Evolutionary conservation across 2,113 vertebrate species (phyloP).

Genomic region (Anthoscopus minutus): DNA sequence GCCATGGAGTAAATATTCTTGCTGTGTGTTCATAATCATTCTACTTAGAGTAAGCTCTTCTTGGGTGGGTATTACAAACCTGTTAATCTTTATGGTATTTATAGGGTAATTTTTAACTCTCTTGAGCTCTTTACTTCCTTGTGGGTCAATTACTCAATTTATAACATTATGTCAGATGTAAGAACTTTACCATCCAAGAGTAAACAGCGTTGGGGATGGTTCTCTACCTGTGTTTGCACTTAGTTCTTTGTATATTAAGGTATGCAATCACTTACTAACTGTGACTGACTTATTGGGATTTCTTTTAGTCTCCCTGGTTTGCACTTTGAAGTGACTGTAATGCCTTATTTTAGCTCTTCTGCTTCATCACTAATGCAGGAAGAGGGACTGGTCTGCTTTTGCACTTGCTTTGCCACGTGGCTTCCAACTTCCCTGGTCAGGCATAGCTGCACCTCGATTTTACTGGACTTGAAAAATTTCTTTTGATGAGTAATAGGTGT

Average conservation of each 20-base stretch:
- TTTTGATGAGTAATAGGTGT: neutral
- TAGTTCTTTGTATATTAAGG: neutral
- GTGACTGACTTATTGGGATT: neutral
- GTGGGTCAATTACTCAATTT: slow-evolving; percentile 34
- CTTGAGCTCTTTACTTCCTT: slow-evolving; percentile 12
- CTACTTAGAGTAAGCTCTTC: slow-evolving; percentile 61
- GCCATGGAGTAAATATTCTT: slow-evolving; percentile 41
- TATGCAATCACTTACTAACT: neutral
- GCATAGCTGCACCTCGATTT: neutral
- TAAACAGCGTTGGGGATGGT: slow-evolving; percentile 7
- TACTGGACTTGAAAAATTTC: neutral
- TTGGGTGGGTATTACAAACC: slow-evolving; percentile 64
- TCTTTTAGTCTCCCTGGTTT: neutral
- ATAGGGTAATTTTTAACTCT: slow-evolving; percentile 64
- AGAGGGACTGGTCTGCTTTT: neutral
- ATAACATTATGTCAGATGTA: slow-evolving; percentile 19
- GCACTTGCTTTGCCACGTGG: neutral
- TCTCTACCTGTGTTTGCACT: slow-evolving; percentile 43
- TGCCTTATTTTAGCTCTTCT: neutral
- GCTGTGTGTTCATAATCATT: slow-evolving; percentile 61
- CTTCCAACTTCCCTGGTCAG: neutral
- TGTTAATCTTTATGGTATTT: slow-evolving; percentile 69
- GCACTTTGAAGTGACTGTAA: neutral
- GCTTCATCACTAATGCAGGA: neutral
- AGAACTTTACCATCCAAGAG: slow-evolving; percentile 23